phyloP scores from a whole-genome alignment of 2,113 vertebrate genomes.

The Oreochromis spilurus region DNA sequence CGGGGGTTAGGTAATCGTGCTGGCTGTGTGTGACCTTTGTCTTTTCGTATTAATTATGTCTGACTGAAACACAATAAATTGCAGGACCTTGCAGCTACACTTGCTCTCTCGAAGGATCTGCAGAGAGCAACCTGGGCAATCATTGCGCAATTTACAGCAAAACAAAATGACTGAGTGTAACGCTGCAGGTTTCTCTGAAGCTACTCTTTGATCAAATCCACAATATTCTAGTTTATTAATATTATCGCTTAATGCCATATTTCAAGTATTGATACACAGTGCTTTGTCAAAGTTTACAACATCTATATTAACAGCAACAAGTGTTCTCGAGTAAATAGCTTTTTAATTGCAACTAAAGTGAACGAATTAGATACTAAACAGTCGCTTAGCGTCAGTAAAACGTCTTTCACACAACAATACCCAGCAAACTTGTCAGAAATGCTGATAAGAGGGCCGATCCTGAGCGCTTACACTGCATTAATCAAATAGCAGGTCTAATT shows the following conservation, averaged over 20 bases:
- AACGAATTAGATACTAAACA: conserved; percentile 77
- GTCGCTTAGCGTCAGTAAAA: conserved; percentile 80
- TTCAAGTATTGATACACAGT: conserved; percentile 41
- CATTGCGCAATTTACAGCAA: neutral
- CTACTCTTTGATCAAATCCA: neutral
- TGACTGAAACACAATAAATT: conserved; percentile 60
- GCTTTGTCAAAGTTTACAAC: conserved; percentile 71
- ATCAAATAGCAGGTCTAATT: conserved; percentile 99
- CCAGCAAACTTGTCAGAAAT: conserved; percentile 94
- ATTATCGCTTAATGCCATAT: conserved; percentile 19
- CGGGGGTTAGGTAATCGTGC: conserved; percentile 58
- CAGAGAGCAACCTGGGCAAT: neutral
- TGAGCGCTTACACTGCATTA: conserved; percentile 96
- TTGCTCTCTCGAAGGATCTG: neutral
- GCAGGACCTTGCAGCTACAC: conserved; percentile 15
- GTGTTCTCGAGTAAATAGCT: conserved; percentile 71
- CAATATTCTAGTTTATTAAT: conserved; percentile 21
- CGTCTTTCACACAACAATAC: conserved; percentile 87
- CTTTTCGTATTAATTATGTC: conserved; percentile 65
- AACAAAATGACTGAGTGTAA: neutral
- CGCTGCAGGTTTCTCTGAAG: neutral
- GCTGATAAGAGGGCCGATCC: conserved; percentile 95
- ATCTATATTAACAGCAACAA: conserved; percentile 78
- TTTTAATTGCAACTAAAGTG: conserved; percentile 78
- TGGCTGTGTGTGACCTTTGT: conserved; percentile 60